Base-by-base conservation (phyloP, 2,888 invertebrate genomes). In the Antheraea yamamai region DNA sequence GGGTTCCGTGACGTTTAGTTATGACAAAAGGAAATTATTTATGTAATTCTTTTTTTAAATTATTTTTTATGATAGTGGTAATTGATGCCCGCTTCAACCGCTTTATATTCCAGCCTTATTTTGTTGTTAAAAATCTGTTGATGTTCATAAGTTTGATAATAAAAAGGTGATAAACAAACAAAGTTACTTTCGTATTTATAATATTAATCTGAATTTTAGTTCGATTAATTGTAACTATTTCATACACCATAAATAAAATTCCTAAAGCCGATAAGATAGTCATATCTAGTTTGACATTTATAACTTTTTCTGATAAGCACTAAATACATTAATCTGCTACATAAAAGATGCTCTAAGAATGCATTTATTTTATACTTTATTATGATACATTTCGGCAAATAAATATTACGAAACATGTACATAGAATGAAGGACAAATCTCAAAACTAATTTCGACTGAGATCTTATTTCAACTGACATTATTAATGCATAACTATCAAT, bases 1-100 rank as follows among this genome's bases (percentile, higher is more conserved):
- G 82, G 78, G 82, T 83, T 76, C 79, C 79, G 64, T 66, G 20
- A 16, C 4, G 30, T 66, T 30, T 26, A 30, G 14, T 14, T 66
- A 20, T 16, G 26, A 66, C 16, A 26, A 66, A 66, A 66, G 26
- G n/a, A 20, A 7, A n/a, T n/a, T 8, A n/a, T 52, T 52, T 52
- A 18, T 52, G 52, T 18, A 18, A 18, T 52, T 14, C 4, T 52
- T 55, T 20, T 47, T 47, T 47, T 47, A 2, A 39, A 6, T 39
- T 39, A 39, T 39, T 39, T 39, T 7, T 39, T 39, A 39, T 6
- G 7, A 4, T 12, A 12, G 12, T 47, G 12, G 12, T 47, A 47
- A 7, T 2, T 47, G 12, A 47, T 47, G 39, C 39, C 39, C 10
- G 4, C 10, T 8, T 39, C 10, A 2, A 47, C 47, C 12, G 12